Percentiles rank a stretch among this genome's conserved stretches.
Conservation (phyloP, 1,140 invertebrate species). For the Nasonia longicornis region DNA sequence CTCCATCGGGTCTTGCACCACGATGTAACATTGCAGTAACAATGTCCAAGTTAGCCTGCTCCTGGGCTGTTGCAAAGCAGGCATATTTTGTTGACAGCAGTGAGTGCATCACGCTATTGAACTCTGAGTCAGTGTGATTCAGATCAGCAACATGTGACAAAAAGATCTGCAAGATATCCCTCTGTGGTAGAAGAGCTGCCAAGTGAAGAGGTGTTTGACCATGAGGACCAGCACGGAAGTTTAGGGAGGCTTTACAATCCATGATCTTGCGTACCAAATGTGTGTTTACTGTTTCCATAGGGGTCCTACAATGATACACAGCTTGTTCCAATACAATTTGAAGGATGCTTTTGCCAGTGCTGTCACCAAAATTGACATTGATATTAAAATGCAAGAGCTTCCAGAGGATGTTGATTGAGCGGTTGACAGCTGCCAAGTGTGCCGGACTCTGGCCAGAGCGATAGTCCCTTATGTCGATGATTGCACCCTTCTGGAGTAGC, state of each 20-base stretch:
- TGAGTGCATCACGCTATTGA: neutral
- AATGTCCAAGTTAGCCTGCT: neutral
- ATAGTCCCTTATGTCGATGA: neutral
- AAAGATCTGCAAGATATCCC: neutral
- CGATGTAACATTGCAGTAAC: neutral
- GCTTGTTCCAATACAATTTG: neutral
- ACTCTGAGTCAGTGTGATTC: neutral
- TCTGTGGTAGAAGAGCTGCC: neutral
- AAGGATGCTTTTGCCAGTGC: neutral
- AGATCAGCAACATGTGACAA: neutral
- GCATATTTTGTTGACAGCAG: neutral
- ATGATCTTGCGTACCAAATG: neutral
- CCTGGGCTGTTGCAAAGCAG: neutral
- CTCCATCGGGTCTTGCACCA: neutral
- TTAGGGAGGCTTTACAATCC: neutral
- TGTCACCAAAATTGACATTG: neutral
- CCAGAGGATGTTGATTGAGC: neutral
- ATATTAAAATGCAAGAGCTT: neutral
- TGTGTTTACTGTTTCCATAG: neutral
- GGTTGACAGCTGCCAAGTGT: neutral
- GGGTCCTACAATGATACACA: neutral
- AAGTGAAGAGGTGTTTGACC: neutral
- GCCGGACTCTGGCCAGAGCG: neutral
- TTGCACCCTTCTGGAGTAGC: neutral
- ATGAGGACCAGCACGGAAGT: neutral